These are phyloP conservation scores for Hoplostethus mediterraneus DNA, from an alignment of 2,797 vertebrate species.

Conservation along the genomic window DNA sequence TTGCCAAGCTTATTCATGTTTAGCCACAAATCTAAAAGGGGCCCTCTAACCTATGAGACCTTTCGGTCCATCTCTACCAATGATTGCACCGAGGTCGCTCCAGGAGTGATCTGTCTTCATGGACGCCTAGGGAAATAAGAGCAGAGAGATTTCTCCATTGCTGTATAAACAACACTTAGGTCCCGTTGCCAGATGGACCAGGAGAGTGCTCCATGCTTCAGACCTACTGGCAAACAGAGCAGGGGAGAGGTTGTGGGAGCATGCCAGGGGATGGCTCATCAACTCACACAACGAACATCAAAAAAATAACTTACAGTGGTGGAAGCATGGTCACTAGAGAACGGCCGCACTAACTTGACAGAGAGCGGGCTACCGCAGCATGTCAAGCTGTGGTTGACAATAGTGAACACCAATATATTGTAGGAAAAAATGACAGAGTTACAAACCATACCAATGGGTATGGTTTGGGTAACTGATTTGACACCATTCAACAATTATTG, in stretches of 20 bases:
- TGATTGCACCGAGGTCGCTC: constrained; percentile 36
- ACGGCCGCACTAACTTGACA: constrained; percentile 18
- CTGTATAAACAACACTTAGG: constrained; percentile 62
- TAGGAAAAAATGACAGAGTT: constrained; percentile 29
- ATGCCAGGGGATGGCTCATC: constrained; percentile 63
- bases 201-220: constrained; percentile 54
- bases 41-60: constrained; percentile 12
- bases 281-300: constrained; percentile 51
- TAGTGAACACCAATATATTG: constrained; percentile 7
- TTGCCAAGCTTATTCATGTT: background rate
- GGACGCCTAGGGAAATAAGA: constrained; percentile 54
- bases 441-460: constrained; percentile 34
- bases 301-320: constrained; percentile 31
- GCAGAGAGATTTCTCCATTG: constrained; percentile 53
- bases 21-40: constrained; percentile 28
- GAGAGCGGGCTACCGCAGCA: constrained; percentile 12
- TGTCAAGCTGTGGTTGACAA: constrained; percentile 25
- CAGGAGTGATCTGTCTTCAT: constrained; percentile 43
- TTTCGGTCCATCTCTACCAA: constrained; percentile 12
- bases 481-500: constrained; percentile 51
- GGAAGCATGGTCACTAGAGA: constrained; percentile 44
- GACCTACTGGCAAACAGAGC: constrained; percentile 60
- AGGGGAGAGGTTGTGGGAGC: constrained; percentile 45
- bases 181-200: constrained; percentile 69
- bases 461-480: constrained; percentile 51